phyloP scores from a whole-genome alignment of 2,888 invertebrate genomes.

The Torymus auratus region DNA sequence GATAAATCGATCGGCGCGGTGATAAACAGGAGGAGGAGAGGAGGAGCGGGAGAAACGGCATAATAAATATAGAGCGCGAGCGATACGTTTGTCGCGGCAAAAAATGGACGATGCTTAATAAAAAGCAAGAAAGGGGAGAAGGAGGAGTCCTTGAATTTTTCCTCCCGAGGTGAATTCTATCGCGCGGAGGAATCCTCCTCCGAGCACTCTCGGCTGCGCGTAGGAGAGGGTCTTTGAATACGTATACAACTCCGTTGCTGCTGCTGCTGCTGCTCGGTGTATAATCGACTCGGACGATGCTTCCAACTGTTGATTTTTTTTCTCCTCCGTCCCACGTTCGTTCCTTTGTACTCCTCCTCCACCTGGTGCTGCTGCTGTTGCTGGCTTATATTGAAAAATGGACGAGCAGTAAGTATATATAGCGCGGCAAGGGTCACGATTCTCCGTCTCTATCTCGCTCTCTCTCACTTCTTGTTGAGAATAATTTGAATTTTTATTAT shows the following conservation, averaged over 20 bases:
- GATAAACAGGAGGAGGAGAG: constrained; percentile 21
- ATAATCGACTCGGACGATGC: constrained; percentile 26
- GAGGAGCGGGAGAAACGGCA: neutral
- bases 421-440: no score
- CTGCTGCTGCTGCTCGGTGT: neutral
- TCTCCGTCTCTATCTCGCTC: neutral
- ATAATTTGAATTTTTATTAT: constrained; percentile 10
- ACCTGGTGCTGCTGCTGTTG: no score
- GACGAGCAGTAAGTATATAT: no score
- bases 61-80: constrained; percentile 25
- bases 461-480: no score
- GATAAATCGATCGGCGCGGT: constrained; percentile 46
- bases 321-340: neutral
- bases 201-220: neutral
- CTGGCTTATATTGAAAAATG: no score
- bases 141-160: constrained; percentile 35
- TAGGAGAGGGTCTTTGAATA: constrained; percentile 28
- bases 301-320: neutral
- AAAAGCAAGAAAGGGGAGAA: neutral
- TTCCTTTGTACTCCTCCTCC: neutral
- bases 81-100: constrained; percentile 10
- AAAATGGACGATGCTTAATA: neutral
- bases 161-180: constrained; percentile 7
- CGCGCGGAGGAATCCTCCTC: neutral
- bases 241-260: neutral